A percentile compares a stretch with the other conserved stretches of the same genome.
Evolutionary conservation across 2,113 vertebrate genomes (phyloP).

Genomic region (Elgaria multicarinata): DNA sequence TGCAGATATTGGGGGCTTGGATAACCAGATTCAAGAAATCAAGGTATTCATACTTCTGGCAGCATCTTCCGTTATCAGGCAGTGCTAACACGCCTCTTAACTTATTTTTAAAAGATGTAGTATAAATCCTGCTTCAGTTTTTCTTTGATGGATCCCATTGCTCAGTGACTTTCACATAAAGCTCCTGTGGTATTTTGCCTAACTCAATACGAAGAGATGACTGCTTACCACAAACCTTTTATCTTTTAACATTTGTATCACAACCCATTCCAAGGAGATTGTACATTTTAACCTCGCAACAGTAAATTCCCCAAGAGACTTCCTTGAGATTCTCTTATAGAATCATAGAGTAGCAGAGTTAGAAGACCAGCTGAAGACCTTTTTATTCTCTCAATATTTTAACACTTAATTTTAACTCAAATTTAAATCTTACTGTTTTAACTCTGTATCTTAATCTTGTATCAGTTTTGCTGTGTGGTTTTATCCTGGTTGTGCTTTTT

Average conservation of each 20-base stretch:
- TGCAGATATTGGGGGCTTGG: conserved; percentile 95
- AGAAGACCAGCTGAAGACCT: too few relatives aligned
- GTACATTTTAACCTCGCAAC: background rate
- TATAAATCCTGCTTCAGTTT: background rate
- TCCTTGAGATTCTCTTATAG: background rate
- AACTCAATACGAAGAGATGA: background rate
- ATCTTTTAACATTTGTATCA: background rate
- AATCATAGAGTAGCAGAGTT: too few relatives aligned
- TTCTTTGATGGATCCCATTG: background rate
- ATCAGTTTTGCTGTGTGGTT: too few relatives aligned
- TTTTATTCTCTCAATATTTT: too few relatives aligned
- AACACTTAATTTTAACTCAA: too few relatives aligned
- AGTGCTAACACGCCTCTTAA: background rate
- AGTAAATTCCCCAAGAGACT: background rate
- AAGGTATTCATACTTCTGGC: conserved; percentile 79
- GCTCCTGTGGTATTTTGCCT: background rate
- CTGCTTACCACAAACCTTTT: too few relatives aligned
- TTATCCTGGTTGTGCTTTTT: too few relatives aligned
- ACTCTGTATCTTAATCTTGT: too few relatives aligned
- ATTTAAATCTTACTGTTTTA: too few relatives aligned
- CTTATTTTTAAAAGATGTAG: background rate
- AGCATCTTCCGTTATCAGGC: background rate
- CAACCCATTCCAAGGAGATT: background rate
- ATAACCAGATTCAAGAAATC: conserved; percentile 98
- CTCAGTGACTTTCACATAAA: background rate